Conservation (phyloP, 2,888 invertebrate genomes). For the Phasia obesa region DNA sequence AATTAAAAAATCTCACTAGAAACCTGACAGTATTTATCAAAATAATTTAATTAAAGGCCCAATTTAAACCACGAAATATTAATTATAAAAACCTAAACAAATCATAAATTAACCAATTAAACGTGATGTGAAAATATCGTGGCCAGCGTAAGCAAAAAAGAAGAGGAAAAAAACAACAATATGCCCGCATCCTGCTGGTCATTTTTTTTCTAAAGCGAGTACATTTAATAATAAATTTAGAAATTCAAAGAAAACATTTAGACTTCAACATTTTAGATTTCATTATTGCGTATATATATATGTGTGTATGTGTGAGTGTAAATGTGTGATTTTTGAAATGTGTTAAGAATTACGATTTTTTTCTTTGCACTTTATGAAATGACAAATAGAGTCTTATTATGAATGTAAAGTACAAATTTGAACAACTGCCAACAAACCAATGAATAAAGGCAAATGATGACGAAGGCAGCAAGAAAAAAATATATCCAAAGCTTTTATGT, state of each 20-base stretch:
- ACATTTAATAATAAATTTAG: constrained; percentile 27
- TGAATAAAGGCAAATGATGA: constrained; percentile 33
- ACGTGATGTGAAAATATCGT: constrained; percentile 49
- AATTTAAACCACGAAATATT: constrained; percentile 37
- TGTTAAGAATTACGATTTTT: constrained; percentile 51
- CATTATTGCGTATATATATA: too few relatives aligned
- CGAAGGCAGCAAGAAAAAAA: neutral
- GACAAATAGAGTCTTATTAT: constrained; percentile 70
- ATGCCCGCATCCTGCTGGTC: constrained; percentile 17
- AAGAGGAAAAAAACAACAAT: constrained; percentile 13
- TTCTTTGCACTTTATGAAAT: constrained; percentile 52
- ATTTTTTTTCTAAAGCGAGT: neutral
- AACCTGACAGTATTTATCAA: constrained; percentile 42
- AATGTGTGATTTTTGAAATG: neutral
- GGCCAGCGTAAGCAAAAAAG: neutral
- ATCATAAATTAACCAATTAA: constrained; percentile 60
- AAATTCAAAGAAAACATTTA: constrained; percentile 6
- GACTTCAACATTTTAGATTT: neutral
- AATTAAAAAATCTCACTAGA: constrained; percentile 10
- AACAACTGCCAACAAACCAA: constrained; percentile 63
- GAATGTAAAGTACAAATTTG: constrained; percentile 70
- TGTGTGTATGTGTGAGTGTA: neutral
- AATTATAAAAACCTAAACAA: constrained; percentile 46
- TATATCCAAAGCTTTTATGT: constrained; percentile 49
- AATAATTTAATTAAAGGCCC: constrained; percentile 30